Evolutionary conservation across 2,797 vertebrate species (phyloP).

Genomic region (Danio kyathit): DNA sequence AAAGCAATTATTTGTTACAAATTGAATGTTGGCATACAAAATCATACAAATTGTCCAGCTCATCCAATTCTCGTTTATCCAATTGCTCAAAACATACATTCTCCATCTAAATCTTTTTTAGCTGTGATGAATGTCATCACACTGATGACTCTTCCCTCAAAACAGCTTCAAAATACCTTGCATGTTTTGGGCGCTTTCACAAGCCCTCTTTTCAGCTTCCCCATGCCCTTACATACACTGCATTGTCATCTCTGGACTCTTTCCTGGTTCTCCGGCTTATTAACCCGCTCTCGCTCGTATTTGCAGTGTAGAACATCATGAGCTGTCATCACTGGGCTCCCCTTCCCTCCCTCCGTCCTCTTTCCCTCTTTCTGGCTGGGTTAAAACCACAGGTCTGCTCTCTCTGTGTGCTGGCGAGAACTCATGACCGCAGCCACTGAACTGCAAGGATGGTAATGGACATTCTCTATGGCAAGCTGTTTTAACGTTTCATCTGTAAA

Average conservation of each 20-base stretch:
- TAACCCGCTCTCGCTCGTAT: constrained; percentile 39
- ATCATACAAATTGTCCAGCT: too few relatives aligned
- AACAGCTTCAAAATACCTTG: constrained; percentile 13
- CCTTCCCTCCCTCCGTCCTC: constrained; percentile 2
- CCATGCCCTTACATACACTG: background rate
- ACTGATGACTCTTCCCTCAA: background rate
- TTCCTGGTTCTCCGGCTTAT: constrained; percentile 14
- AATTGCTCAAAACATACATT: too few relatives aligned
- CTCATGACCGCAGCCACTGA: constrained; percentile 45
- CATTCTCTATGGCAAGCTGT: constrained; percentile 37
- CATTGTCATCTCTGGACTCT: constrained; percentile 29
- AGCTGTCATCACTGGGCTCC: constrained; percentile 51
- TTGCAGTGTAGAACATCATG: constrained; percentile 53
- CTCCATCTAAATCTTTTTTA: too few relatives aligned
- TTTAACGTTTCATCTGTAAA: too few relatives aligned
- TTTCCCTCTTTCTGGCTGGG: constrained; percentile 30
- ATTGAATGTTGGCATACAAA: too few relatives aligned
- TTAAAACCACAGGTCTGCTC: constrained; percentile 56
- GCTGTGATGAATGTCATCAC: too few relatives aligned
- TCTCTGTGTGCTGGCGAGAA: constrained; percentile 40
- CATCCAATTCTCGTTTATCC: too few relatives aligned
- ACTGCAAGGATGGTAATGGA: constrained; percentile 52
- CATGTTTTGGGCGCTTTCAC: constrained; percentile 3
- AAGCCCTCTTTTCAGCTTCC: background rate
- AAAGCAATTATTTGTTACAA: too few relatives aligned